Evolutionary conservation across 2,797 vertebrate genomes (phyloP), one percentile per base, ranked within the genome.

Genomic region (Eidolon dupreanum): DNA sequence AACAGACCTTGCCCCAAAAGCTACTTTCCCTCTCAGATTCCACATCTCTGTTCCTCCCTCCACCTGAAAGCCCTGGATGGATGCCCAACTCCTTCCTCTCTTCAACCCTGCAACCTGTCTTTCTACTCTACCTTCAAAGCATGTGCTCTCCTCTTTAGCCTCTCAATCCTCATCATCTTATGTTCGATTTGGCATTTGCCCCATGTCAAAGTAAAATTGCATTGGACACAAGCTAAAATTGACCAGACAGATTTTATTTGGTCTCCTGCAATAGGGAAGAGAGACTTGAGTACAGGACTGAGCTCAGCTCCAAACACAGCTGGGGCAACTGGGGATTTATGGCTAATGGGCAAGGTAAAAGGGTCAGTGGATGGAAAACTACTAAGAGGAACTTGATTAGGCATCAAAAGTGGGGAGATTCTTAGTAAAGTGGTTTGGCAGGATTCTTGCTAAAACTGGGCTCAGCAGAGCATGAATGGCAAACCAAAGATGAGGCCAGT

Each of bases 31-130:
- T 65, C 57, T 16, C 0, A 0, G 49, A 31, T 15, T 26, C n/a
- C 71, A 51, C 24, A 3, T 9, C 11, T 24, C 59, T 38, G 77
- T 2, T 19, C 53, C 75, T 89, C n/a, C 38, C 75, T 89, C n/a
- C 31, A 10, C 7, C 38, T 24, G 22, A 65, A 57, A 85, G 77
- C 28, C 38, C 3, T 0, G 0, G 0, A 2, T 6, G 33, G 38
- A 15, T 26, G 36, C 22, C 11, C 16, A 1, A 31, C 20, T 3
- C 36, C 51, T 15, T 57, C 51, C 10, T 83, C 31, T 73, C 73
- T 68, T 49, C 8, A 2, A 1, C 28, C 57, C n/a, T 24, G 12
- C 28, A 11, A 17, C n/a, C 0, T 0, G 1, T 38, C 74, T 77
- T 77, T 26, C 38, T 17, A 8, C 43, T 88, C 71, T 33, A 2